phyloP scores from a whole-genome alignment of 1,140 invertebrate species.

The Nephila pilipes region DNA sequence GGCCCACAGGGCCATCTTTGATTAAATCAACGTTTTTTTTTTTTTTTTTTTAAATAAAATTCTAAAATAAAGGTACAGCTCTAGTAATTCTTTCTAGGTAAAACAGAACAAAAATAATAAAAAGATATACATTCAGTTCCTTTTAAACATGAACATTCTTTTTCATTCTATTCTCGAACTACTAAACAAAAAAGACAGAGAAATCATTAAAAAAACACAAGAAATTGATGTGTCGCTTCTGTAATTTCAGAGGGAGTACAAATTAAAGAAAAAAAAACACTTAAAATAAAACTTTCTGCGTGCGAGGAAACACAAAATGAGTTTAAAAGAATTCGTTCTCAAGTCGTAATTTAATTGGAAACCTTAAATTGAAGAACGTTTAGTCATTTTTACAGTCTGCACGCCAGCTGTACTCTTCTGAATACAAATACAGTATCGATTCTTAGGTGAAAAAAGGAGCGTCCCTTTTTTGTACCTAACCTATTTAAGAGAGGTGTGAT shows the following conservation, averaged over 20 bases:
- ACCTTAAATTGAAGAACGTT: not conserved
- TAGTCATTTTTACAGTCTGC: not conserved
- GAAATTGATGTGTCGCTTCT: not conserved
- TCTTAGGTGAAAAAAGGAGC: not conserved
- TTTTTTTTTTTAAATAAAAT: too few species aligned
- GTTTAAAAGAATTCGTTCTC: not conserved
- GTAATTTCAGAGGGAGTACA: not conserved
- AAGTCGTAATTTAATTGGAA: not conserved
- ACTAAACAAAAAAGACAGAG: not conserved
- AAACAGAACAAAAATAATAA: too few species aligned
- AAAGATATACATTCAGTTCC: too few species aligned
- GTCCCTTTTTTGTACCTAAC: not conserved
- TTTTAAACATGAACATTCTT: not conserved
- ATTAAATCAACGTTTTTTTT: too few species aligned
- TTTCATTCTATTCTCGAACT: not conserved
- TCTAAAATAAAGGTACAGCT: too few species aligned
- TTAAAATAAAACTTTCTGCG: not conserved
- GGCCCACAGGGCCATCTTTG: too few species aligned
- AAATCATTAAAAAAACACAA: not conserved
- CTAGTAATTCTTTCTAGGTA: too few species aligned
- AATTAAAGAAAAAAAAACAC: not conserved
- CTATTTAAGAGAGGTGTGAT: not conserved
- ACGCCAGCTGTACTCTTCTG: not conserved
- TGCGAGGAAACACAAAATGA: not conserved
- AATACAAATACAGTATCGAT: not conserved